Percentiles rank a stretch among this genome's conserved stretches.
Conservation (phyloP, 2,113 vertebrate genomes). For the Apeltes quadracus region DNA sequence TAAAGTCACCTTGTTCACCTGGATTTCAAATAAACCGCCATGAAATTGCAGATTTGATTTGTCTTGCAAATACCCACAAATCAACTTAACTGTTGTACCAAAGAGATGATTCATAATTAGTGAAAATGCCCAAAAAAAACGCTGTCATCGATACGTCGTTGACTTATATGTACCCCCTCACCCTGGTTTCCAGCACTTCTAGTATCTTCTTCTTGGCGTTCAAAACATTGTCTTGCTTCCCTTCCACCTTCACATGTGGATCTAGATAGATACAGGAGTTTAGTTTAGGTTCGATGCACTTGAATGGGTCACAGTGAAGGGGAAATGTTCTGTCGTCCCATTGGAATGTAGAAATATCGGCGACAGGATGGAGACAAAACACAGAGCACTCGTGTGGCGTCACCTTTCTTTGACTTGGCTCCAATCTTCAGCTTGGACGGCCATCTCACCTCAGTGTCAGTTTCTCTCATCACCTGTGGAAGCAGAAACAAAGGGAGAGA, state of each 20-base stretch:
- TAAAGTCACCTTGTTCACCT: constrained; percentile 85
- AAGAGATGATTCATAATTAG: neutral
- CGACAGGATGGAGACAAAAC: neutral
- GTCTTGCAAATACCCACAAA: too few species aligned
- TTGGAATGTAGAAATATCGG: neutral
- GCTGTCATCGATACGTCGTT: neutral
- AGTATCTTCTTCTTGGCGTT: constrained; percentile 82
- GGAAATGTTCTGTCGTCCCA: neutral
- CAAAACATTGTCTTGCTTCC: constrained; percentile 73
- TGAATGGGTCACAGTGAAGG: neutral
- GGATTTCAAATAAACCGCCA: constrained; percentile 2
- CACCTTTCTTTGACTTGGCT: constrained; percentile 86
- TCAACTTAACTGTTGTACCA: neutral
- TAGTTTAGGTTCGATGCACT: neutral
- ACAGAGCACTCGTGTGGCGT: neutral
- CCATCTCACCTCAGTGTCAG: constrained; percentile 85
- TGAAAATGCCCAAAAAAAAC: too few species aligned
- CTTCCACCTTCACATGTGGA: constrained; percentile 84
- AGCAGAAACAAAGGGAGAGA: constrained; percentile 36
- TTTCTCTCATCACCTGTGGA: constrained; percentile 83
- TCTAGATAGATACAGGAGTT: constrained; percentile 62
- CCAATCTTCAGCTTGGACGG: constrained; percentile 86
- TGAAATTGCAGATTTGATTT: constrained; percentile 22
- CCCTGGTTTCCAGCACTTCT: constrained; percentile 82
- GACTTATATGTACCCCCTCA: constrained; percentile 34